These are phyloP conservation scores for Hydrozoanthus tunicans DNA, from an alignment of 64 coral and sea anemone species.

Conservation along the genomic window DNA sequence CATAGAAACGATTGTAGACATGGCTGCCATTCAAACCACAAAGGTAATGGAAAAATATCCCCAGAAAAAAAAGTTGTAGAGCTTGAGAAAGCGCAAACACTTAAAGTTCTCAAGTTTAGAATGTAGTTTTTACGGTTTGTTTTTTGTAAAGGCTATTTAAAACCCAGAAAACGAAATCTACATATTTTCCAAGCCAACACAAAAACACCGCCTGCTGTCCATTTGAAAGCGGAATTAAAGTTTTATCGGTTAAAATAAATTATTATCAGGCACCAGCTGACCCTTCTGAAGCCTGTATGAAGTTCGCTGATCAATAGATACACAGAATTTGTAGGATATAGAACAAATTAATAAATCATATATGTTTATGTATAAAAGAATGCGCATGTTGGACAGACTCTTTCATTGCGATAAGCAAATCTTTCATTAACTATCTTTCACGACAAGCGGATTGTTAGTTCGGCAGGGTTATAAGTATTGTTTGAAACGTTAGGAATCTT, in stretches of 20 bases:
- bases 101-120: too few relatives aligned
- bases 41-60: too few relatives aligned
- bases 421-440: too few relatives aligned
- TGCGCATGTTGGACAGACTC: not conserved
- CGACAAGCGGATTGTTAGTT: too few relatives aligned
- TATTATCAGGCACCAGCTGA: not conserved
- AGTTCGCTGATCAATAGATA: not conserved
- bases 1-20: not conserved
- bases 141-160: not conserved
- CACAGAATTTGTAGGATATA: not conserved
- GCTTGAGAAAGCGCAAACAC: too few relatives aligned
- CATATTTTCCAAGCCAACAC: not conserved
- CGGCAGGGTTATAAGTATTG: too few relatives aligned
- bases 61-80: too few relatives aligned
- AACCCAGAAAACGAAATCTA: not conserved
- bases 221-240: not conserved
- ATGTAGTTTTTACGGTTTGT: not conserved
- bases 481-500: too few relatives aligned
- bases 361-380: not conserved
- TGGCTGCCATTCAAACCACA: too few relatives aligned
- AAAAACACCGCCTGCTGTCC: not conserved
- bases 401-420: too few relatives aligned
- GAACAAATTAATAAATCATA: not conserved
- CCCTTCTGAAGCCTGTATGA: not conserved
- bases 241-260: not conserved